Percentiles rank a stretch among this genome's conserved stretches.
These are phyloP conservation scores for Arnoldichthys spilopterus DNA, from an alignment of 2,797 vertebrate species.

Conservation along the genomic window DNA sequence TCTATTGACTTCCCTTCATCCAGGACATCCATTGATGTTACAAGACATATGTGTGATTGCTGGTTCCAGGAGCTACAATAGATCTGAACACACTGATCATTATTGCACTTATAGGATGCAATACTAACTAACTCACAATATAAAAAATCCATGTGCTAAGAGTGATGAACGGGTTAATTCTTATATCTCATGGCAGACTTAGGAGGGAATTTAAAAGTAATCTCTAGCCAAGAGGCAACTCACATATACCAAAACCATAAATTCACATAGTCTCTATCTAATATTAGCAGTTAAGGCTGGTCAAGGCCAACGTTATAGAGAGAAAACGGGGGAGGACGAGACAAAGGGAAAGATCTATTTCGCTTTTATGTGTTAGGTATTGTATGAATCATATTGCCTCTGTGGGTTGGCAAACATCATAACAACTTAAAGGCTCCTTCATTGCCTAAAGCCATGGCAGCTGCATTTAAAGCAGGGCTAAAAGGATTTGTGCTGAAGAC, in stretches of 20 bases:
- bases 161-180: neutral
- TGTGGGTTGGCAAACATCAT: conserved; percentile 76
- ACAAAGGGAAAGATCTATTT: conserved; percentile 69
- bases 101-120: neutral
- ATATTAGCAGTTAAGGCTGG: conserved; percentile 77
- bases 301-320: conserved; percentile 71
- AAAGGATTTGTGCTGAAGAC: conserved; percentile 36
- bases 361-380: conserved; percentile 72
- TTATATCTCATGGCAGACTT: neutral
- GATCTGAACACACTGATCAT: neutral
- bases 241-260: conserved; percentile 61
- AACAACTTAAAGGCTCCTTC: conserved; percentile 70
- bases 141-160: neutral
- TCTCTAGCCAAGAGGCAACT: neutral
- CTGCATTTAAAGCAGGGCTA: conserved; percentile 40
- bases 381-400: conserved; percentile 76
- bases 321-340: conserved; percentile 54
- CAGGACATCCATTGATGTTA: neutral
- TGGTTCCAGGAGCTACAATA: too few relatives aligned
- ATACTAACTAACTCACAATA: neutral
- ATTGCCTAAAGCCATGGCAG: conserved; percentile 35
- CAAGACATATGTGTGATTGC: neutral
- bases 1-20: neutral
- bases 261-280: conserved; percentile 73
- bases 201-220: neutral